Conservation (phyloP, 2,888 invertebrate genomes). For the Andrena bucephala region DNA sequence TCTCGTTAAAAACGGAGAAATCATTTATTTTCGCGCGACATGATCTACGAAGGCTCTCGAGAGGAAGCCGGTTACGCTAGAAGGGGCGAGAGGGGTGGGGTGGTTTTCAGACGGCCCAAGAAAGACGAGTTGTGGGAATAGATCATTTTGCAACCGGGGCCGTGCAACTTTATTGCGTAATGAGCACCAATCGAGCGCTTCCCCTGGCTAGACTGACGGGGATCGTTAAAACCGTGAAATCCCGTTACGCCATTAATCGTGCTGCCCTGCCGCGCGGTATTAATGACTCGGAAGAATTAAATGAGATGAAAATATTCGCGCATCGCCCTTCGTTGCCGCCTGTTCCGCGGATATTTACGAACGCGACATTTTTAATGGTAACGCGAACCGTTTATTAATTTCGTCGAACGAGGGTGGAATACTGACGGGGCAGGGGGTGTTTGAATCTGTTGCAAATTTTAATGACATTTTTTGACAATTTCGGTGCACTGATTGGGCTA, state of each 20-base stretch:
- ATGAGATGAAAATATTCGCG: conserved; percentile 47
- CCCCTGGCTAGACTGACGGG: not conserved
- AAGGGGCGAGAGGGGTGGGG: not conserved
- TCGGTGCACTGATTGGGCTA: no score
- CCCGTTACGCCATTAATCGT: conserved; percentile 45
- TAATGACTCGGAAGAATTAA: conserved; percentile 61
- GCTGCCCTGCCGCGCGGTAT: conserved; percentile 20
- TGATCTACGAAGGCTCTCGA: conserved; percentile 56
- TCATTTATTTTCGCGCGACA: conserved; percentile 66
- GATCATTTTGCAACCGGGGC: conserved; percentile 31
- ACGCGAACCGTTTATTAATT: not conserved
- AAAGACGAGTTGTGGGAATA: conserved; percentile 41
- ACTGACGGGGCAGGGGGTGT: not conserved
- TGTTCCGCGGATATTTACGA: conserved; percentile 14
- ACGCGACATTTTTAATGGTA: not conserved
- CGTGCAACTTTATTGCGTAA: conserved; percentile 47
- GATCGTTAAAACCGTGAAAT: conserved; percentile 51
- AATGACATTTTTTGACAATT: not conserved
- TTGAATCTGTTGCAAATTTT: not conserved
- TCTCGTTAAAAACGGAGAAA: conserved; percentile 69
- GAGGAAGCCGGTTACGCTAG: conserved; percentile 9
- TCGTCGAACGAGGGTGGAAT: not conserved
- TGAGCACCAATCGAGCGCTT: conserved; percentile 42
- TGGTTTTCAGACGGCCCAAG: not conserved
- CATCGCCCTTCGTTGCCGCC: not conserved